Evolutionary conservation across 2,888 invertebrate genomes (phyloP).

Genomic region (Augiades crinisus): DNA sequence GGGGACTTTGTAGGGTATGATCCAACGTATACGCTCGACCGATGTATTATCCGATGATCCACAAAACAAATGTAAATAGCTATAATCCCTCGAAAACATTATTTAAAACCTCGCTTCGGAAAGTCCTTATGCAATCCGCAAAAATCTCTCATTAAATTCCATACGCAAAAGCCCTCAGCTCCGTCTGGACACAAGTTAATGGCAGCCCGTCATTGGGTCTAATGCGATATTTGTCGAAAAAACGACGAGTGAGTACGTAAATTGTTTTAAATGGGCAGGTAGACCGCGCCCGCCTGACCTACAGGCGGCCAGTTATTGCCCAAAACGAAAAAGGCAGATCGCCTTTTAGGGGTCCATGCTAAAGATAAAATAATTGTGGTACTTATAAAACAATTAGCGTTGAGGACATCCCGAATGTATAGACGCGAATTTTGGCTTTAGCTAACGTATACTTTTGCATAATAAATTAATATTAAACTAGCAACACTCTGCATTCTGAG

Average conservation of each 20-base stretch:
- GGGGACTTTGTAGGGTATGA: too few relatives aligned
- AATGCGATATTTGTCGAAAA: slow-evolving; percentile 55
- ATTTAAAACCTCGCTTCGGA: too few relatives aligned
- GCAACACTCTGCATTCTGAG: too few relatives aligned
- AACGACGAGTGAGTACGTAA: slow-evolving; percentile 62
- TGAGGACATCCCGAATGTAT: not conserved
- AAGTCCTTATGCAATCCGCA: too few relatives aligned
- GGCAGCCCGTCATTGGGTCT: slow-evolving; percentile 58
- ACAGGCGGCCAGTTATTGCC: slow-evolving; percentile 63
- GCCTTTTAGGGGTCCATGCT: slow-evolving; percentile 29
- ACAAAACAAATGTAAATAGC: too few relatives aligned
- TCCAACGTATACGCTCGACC: too few relatives aligned
- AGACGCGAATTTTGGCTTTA: not conserved
- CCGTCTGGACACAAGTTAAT: slow-evolving; percentile 54
- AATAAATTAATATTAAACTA: not conserved
- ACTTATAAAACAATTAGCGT: slow-evolving; percentile 34
- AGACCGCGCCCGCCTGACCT: slow-evolving; percentile 70
- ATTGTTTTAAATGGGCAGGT: slow-evolving; percentile 79
- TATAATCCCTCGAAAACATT: too few relatives aligned
- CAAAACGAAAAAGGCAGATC: slow-evolving; percentile 52
- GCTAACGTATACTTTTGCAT: not conserved
- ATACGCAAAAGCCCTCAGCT: slow-evolving; percentile 26
- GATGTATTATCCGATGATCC: too few relatives aligned
- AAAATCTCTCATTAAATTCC: too few relatives aligned
- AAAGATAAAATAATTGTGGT: slow-evolving; percentile 35